A percentile compares a stretch with the other conserved stretches of the same genome.
phyloP scores from a whole-genome alignment of 1,140 invertebrate species.

The Nymphalis io region DNA sequence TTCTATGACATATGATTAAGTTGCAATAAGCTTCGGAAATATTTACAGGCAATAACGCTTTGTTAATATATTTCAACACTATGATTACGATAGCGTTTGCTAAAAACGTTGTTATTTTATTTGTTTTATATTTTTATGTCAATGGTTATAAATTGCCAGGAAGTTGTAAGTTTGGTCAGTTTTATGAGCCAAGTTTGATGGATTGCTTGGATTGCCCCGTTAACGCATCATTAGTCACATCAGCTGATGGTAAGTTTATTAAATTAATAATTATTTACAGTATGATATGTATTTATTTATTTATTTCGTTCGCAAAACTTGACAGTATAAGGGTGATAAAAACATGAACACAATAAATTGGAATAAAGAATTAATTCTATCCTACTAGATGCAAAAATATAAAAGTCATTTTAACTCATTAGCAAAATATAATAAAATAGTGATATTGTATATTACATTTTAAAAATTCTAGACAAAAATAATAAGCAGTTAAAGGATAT shows the following conservation, averaged over 20 bases:
- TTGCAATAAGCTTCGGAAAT: not conserved
- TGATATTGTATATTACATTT: too few relatives aligned
- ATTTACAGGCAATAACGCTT: too few relatives aligned
- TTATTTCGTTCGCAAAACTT: too few relatives aligned
- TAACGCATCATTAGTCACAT: constrained; percentile 56
- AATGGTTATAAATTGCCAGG: constrained; percentile 47
- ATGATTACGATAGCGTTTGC: not conserved
- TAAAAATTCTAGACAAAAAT: too few relatives aligned
- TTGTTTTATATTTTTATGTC: constrained; percentile 32
- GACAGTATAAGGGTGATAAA: too few relatives aligned
- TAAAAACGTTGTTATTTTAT: not conserved
- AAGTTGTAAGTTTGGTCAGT: constrained; percentile 51
- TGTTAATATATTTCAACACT: not conserved
- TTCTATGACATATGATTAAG: not conserved
- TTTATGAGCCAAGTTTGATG: constrained; percentile 59
- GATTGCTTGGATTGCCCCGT: constrained; percentile 54
- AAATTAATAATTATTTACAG: not conserved
- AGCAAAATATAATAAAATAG: too few relatives aligned
- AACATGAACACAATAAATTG: too few relatives aligned
- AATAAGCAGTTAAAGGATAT: too few relatives aligned
- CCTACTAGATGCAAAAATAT: too few relatives aligned
- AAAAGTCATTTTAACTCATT: too few relatives aligned
- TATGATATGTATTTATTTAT: too few relatives aligned
- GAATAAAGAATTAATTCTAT: too few relatives aligned
- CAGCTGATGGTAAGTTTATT: constrained; percentile 57